Percentiles rank a stretch among this genome's conserved stretches.
Conservation (phyloP, 2,888 invertebrate species). For the Byasa hedistus region DNA sequence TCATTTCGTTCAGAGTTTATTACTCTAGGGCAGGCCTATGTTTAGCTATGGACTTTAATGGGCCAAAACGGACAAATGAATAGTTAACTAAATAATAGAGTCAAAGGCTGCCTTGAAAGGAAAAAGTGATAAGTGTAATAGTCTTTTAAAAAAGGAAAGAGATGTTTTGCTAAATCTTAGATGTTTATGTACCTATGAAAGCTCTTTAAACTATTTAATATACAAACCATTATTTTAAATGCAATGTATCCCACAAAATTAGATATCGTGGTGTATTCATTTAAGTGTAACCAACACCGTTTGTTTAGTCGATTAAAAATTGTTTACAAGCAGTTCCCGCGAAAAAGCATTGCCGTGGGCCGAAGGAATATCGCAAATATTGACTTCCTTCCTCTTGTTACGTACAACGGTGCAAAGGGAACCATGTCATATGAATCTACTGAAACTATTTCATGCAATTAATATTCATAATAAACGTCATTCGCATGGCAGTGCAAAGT, state of each 20-base stretch:
- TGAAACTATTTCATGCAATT: background rate
- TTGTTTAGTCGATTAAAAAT: conserved; percentile 68
- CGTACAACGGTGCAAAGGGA: conserved; percentile 36
- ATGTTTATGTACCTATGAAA: too few relatives aligned
- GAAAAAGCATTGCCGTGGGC: conserved; percentile 52
- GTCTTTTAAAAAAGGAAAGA: too few relatives aligned
- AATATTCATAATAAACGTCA: background rate
- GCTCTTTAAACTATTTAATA: too few relatives aligned
- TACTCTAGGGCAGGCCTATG: too few relatives aligned
- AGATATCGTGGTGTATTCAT: conserved; percentile 21
- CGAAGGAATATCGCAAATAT: conserved; percentile 60
- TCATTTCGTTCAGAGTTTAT: too few relatives aligned
- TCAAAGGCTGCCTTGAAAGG: too few relatives aligned
- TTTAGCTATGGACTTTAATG: too few relatives aligned
- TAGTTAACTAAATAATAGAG: too few relatives aligned
- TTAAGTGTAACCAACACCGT: conserved; percentile 64
- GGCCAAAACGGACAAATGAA: too few relatives aligned
- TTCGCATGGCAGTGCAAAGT: background rate
- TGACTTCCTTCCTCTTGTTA: conserved; percentile 42
- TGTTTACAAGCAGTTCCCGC: conserved; percentile 55
- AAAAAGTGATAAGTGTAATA: too few relatives aligned
- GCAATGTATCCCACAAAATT: background rate
- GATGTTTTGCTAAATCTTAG: too few relatives aligned
- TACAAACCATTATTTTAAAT: background rate
- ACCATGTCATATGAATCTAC: background rate